These are phyloP conservation scores for Drosophila picticornis DNA, from an alignment of 2,888 invertebrate species.

Conservation along the genomic window DNA sequence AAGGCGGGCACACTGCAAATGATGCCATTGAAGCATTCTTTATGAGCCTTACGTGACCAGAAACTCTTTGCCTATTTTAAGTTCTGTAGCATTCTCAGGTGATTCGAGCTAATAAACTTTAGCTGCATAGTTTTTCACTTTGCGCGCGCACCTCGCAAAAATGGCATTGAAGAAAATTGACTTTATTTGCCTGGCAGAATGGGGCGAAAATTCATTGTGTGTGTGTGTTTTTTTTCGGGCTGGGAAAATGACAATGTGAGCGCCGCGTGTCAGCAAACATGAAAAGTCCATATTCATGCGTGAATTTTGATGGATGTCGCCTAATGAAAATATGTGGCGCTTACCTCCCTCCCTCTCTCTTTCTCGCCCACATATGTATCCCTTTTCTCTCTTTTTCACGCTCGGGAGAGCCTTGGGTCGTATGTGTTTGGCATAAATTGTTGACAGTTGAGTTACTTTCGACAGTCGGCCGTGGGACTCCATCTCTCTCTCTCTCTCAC, in stretches of 20 bases:
- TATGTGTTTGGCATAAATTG: conserved; percentile 70
- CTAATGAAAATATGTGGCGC: conserved; percentile 73
- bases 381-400: conserved; percentile 43
- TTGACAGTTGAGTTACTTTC: conserved; percentile 77
- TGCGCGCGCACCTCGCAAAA: conserved; percentile 11
- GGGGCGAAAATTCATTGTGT: conserved; percentile 5
- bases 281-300: conserved; percentile 83
- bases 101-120: conserved; percentile 53
- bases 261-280: conserved; percentile 62
- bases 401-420: conserved; percentile 46
- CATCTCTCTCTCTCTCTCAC: background rate
- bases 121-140: conserved; percentile 58
- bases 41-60: conserved; percentile 76
- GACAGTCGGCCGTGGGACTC: conserved; percentile 44
- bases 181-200: conserved; percentile 29
- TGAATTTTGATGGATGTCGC: conserved; percentile 78
- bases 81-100: conserved; percentile 43
- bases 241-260: conserved; percentile 67
- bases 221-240: conserved; percentile 1
- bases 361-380: conserved; percentile 1
- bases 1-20: conserved; percentile 57
- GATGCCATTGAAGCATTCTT: conserved; percentile 75
- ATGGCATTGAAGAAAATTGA: conserved; percentile 40
- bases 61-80: conserved; percentile 72
- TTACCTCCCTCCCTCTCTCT: conserved; percentile 1